Evolutionary conservation across 2,888 invertebrate species (phyloP).

Genomic region (Linnaemya tessellans): DNA sequence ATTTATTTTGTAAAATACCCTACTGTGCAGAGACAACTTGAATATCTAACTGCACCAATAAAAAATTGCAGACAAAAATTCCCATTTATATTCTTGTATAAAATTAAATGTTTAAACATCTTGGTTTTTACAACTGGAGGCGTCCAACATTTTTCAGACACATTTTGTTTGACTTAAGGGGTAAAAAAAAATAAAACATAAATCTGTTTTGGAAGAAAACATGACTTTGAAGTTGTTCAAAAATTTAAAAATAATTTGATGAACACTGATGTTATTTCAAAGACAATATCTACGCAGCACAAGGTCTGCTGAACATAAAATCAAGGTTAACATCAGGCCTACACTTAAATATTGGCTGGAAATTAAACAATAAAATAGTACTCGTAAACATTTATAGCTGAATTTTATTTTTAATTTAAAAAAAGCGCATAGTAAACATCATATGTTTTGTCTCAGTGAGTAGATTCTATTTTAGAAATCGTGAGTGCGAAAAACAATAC

Average conservation of each 20-base stretch:
- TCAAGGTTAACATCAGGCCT: slow-evolving; percentile 15
- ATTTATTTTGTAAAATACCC: background rate
- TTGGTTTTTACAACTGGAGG: slow-evolving; percentile 45
- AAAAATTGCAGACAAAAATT: background rate
- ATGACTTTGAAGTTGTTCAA: slow-evolving; percentile 5
- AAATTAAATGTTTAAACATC: slow-evolving; percentile 3
- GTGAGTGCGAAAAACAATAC: too few species aligned
- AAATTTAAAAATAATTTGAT: slow-evolving; percentile 8
- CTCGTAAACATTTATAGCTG: background rate
- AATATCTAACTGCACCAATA: slow-evolving; percentile 33
- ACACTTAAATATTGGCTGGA: background rate
- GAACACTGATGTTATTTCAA: background rate
- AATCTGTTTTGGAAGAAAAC: slow-evolving; percentile 13
- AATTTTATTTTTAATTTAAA: background rate
- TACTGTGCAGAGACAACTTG: slow-evolving; percentile 11
- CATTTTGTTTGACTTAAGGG: slow-evolving; percentile 18
- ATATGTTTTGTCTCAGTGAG: too few species aligned
- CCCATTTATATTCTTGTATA: background rate
- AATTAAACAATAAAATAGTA: background rate
- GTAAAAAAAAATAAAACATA: slow-evolving; percentile 2
- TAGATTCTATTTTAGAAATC: too few species aligned
- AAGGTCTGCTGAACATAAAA: background rate
- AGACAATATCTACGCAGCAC: background rate
- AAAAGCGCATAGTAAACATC: background rate
- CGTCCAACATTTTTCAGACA: slow-evolving; percentile 54